Evolutionary conservation across 1,140 invertebrate species (phyloP), one percentile per base, ranked within the genome.

Genomic region (Ceratoteleas bidentatus): DNA sequence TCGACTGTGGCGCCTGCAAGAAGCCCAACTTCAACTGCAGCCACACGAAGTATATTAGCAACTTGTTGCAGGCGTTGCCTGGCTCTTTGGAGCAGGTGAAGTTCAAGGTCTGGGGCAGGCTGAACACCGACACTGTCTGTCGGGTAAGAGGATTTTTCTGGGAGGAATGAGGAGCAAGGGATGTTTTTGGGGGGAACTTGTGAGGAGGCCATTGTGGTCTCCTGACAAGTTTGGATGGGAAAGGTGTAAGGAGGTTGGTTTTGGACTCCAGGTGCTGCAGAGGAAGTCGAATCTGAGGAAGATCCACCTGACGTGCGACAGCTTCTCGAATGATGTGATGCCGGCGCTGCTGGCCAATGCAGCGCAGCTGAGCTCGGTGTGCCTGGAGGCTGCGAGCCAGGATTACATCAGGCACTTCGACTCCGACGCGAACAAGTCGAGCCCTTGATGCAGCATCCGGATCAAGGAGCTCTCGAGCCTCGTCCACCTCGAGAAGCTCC

Each of bases 301-400:
- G 11, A 45, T 58, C 33, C 56, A 58, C 14, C 8, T 58, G 36
- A 58, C 56, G n/a, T 58, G 56, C 6, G 56, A 58, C 6, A 58
- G 38, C 24, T 45, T 58, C 14, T 45, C 56, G 7, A 15, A 58
- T 7, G 14, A 43, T 32, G 43, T 58, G 2, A 45, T 58, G 56
- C 15, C 56, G 6, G 38, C 32, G 9, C 15, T 58, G 38, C 10
- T 45, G 15, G 56, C 40, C 14, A 36, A 58, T 9, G 56, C 56
- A 0, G 56, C 40, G 4, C 34, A 58, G 43, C 15, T 58, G 38
- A 58, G 43, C n/a, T 58, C 56, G 0, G 38, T 58, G 15, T 58
- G 56, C 10, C 56, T 58, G 6, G 56, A 58, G 4, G 56, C 56
- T 6, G 38, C 43, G 1, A 58, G 15, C 32, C 56, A 58, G 43